phyloP scores from a whole-genome alignment of 2,888 invertebrate genomes.

The Ashinkailepas kermadecensis region DNA sequence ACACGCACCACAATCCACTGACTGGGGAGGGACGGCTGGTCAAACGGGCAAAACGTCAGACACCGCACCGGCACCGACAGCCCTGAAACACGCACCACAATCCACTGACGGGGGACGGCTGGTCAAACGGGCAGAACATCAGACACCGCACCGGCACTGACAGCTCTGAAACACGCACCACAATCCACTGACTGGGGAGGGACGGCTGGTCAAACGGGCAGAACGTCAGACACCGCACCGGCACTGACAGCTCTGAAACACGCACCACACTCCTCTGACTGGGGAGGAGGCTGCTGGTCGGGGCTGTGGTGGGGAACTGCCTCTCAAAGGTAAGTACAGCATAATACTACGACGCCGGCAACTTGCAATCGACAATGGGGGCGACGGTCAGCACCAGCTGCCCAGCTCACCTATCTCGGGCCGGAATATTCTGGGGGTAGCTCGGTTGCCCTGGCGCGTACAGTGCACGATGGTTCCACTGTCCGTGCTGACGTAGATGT shows the following conservation, averaged over 20 bases:
- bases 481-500: slow-evolving; percentile 31
- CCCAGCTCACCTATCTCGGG: slow-evolving; percentile 31
- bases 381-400: too few relatives aligned
- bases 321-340: too few relatives aligned
- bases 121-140: slow-evolving; percentile 32
- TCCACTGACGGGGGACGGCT: too few relatives aligned
- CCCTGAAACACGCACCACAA: background rate
- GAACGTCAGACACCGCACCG: slow-evolving; percentile 29
- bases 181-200: slow-evolving; percentile 9
- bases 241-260: background rate
- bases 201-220: slow-evolving; percentile 32
- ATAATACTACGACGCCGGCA: too few relatives aligned
- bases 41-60: slow-evolving; percentile 32
- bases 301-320: too few relatives aligned
- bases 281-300: too few relatives aligned
- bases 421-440: slow-evolving; percentile 29
- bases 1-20: background rate
- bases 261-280: background rate
- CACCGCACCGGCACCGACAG: slow-evolving; percentile 24
- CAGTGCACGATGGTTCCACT: slow-evolving; percentile 31
- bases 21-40: slow-evolving; percentile 30
- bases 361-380: too few relatives aligned
- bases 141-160: slow-evolving; percentile 26
- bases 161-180: background rate
- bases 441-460: slow-evolving; percentile 29